Conservation (phyloP, 2,797 vertebrate genomes). For the Sus cebifrons region DNA sequence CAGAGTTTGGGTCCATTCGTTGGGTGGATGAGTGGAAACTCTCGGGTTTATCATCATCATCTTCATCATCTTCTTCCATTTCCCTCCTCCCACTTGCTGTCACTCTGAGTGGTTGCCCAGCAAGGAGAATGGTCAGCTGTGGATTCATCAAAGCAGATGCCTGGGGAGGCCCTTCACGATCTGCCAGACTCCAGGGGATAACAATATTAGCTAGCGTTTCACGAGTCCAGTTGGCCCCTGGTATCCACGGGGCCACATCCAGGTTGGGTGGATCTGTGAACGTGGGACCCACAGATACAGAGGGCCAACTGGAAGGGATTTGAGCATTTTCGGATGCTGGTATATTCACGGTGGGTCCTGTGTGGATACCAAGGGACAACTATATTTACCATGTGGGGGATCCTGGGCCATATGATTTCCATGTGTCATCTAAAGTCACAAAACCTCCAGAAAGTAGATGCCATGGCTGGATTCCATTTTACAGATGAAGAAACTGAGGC, state of each 20-base stretch:
- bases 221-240: background rate
- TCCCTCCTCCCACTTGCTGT: background rate
- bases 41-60: background rate
- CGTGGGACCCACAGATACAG: background rate
- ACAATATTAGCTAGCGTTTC: too few species aligned
- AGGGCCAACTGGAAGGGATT: background rate
- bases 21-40: background rate
- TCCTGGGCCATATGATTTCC: background rate
- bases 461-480: background rate
- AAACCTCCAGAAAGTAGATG: background rate
- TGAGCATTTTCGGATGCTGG: background rate
- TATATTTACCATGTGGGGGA: background rate
- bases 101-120: background rate
- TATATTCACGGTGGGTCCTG: too few species aligned
- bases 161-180: background rate
- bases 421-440: background rate
- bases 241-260: background rate
- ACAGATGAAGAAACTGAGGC: background rate
- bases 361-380: background rate
- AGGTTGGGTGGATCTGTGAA: background rate
- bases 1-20: background rate
- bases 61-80: background rate
- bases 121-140: background rate
- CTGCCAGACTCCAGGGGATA: accelerated
- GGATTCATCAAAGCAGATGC: background rate